Base-by-base conservation (phyloP, 2,888 invertebrate genomes). In the Allacma fusca region DNA sequence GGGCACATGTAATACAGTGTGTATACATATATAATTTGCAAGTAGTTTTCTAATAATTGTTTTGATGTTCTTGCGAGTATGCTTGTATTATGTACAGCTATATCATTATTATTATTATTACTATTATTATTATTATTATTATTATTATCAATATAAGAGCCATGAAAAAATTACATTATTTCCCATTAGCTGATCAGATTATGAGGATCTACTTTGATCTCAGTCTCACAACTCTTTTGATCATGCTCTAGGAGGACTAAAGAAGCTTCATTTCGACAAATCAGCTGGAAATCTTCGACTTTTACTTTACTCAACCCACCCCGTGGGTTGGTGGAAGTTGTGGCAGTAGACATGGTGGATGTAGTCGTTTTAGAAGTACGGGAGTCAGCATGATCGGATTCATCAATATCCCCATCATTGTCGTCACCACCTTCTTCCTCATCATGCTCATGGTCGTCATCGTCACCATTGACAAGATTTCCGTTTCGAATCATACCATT, bases 151-250 rank as follows among this genome's bases (percentile, higher is more conserved):
- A 57, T 57, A 62, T 4, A 24, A 2, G 23, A 62, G 13, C 13
- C 62, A 62, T 62, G 24, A 19, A 26, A 62, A 24, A 12, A 62
- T 62, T 2, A 72, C 50, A 59, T 29, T 16, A 40, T 73, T 59
- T 59, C 28, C 34, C 59, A 73, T 73, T 73, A 73, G 73, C 73
- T 73, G 73, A 73, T 73, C 23, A 59, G 72, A 57, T 59, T 72
- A n/a, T 28, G 73, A 24, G 70, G 28, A 24, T 70, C 70, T 13
- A 43, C 69, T 23, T 69, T 23, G 29, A 73, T 34, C 73, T 73
- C 73, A 73, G 73, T 73, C 73, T 73, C 73, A 40, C 28, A 64
- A 64, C 40, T 73, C 73, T 73, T 73, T 73, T 62, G 73, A 73
- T 73, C 73, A 64, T 73, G 34, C 59, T 64, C 34, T 57, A 62